phyloP scores from a whole-genome alignment of 2,113 vertebrate species.

The Noturus placidus region DNA sequence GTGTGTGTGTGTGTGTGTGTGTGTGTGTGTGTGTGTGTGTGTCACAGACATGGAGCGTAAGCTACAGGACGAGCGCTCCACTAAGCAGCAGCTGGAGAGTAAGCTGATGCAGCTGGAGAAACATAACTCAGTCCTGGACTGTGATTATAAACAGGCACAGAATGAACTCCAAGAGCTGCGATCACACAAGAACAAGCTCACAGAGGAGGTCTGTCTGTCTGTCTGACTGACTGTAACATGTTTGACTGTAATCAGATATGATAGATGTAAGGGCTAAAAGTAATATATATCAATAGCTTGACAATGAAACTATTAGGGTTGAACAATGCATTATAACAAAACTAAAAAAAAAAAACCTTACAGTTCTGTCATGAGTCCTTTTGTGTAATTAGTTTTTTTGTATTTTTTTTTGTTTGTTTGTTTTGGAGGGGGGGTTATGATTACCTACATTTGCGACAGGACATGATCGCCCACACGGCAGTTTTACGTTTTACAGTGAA shows the following conservation, averaged over 20 bases:
- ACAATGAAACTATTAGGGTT: background rate
- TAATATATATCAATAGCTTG: background rate
- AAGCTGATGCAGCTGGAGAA: constrained; percentile 88
- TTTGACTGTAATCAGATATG: background rate
- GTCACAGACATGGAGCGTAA: constrained; percentile 87
- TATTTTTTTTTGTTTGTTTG: too few relatives aligned
- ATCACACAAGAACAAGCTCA: constrained; percentile 81
- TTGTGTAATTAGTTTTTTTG: background rate
- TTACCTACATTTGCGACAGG: too few relatives aligned
- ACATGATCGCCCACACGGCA: too few relatives aligned
- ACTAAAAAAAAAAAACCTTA: background rate
- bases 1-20: constrained; percentile 37
- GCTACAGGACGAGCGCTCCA: constrained; percentile 83
- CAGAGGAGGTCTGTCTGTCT: constrained; percentile 81
- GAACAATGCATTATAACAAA: background rate
- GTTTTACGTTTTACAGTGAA: too few relatives aligned
- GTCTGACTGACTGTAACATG: constrained; percentile 62
- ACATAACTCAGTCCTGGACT: constrained; percentile 86
- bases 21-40: constrained; percentile 28
- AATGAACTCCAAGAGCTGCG: constrained; percentile 83
- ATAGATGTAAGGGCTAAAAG: background rate
- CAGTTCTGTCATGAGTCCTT: background rate
- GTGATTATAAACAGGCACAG: constrained; percentile 87
- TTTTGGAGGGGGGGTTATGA: too few relatives aligned
- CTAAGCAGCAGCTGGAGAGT: constrained; percentile 87